A percentile compares a stretch with the other conserved stretches of the same genome.
phyloP scores from a whole-genome alignment of 2,797 vertebrate species.

The Taeniopygia guttata region DNA sequence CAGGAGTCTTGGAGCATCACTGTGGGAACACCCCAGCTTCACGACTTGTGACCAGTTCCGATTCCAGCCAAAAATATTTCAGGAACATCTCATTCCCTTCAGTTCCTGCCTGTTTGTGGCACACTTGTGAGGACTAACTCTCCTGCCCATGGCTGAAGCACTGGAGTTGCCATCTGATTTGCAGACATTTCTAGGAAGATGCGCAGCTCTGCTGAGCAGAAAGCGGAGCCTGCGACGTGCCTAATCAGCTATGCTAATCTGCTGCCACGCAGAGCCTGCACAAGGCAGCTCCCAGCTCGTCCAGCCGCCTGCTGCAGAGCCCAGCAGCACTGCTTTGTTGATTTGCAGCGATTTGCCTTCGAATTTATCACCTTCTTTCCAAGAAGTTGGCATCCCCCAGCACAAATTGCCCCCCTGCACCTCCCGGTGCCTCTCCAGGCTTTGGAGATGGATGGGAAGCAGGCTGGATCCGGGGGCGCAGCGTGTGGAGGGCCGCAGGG shows the following conservation, averaged over 20 bases:
- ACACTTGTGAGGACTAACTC: background rate
- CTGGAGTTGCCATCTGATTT: background rate
- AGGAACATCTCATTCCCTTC: background rate
- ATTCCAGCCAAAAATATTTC: background rate
- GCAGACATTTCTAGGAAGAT: slow-evolving; percentile 18
- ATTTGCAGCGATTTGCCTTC: background rate
- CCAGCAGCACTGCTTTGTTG: background rate
- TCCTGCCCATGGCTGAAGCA: background rate
- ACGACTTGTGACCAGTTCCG: background rate
- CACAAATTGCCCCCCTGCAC: background rate
- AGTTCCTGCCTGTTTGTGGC: background rate
- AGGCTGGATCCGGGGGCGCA: background rate
- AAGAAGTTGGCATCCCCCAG: background rate
- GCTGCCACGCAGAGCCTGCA: background rate
- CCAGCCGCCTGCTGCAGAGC: background rate
- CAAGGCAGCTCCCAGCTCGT: background rate
- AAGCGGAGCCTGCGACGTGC: background rate
- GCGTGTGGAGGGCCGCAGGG: background rate
- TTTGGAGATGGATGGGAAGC: background rate
- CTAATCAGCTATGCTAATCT: slow-evolving; percentile 41
- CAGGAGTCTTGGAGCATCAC: background rate
- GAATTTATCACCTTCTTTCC: background rate
- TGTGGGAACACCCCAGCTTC: background rate
- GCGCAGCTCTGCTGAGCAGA: background rate
- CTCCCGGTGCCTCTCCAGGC: background rate